Conservation (phyloP, 2,888 invertebrate genomes). For the Dolichomitus sp. region DNA sequence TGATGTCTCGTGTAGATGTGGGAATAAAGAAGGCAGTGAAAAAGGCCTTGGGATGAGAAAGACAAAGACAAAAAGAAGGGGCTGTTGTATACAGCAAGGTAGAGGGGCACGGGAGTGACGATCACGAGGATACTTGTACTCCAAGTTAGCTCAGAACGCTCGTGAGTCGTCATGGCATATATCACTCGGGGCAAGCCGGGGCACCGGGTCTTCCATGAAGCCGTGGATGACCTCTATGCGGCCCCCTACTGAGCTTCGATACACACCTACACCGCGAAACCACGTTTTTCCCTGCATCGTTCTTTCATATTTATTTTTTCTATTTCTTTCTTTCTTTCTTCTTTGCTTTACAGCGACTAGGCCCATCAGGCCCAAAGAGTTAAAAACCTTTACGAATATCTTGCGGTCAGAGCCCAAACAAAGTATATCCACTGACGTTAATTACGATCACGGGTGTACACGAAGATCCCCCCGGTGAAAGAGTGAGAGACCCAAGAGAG, state of each 20-base stretch:
- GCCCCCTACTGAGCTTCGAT: conserved; percentile 28
- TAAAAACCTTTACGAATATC: conserved; percentile 61
- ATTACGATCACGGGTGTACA: conserved; percentile 63
- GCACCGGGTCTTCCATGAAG: conserved; percentile 49
- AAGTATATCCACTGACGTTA: conserved; percentile 63
- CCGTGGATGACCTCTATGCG: conserved; percentile 55
- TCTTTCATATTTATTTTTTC: conserved; percentile 31
- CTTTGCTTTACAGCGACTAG: conserved; percentile 33
- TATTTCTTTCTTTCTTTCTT: conserved; percentile 23
- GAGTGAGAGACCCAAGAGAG: conserved; percentile 24
- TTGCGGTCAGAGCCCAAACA: conserved; percentile 39
- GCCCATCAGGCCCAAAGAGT: conserved; percentile 42
- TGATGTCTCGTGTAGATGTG: conserved; percentile 29
- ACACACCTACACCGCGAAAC: conserved; percentile 48
- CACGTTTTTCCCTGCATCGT: conserved; percentile 42
- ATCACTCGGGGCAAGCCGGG: conserved; percentile 36
- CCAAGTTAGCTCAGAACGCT: conserved; percentile 53
- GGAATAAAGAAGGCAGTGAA: conserved; percentile 34
- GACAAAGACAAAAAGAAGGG: conserved; percentile 39
- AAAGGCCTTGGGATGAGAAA: conserved; percentile 17
- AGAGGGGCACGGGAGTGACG: conserved; percentile 41
- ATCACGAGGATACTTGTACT: conserved; percentile 52
- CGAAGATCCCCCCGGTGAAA: conserved; percentile 47
- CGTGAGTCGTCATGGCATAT: conserved; percentile 58
- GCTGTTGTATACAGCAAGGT: conserved; percentile 25